Base-by-base conservation (phyloP, 2,113 vertebrate genomes). In the Oncorhynchus tshawytscha region DNA sequence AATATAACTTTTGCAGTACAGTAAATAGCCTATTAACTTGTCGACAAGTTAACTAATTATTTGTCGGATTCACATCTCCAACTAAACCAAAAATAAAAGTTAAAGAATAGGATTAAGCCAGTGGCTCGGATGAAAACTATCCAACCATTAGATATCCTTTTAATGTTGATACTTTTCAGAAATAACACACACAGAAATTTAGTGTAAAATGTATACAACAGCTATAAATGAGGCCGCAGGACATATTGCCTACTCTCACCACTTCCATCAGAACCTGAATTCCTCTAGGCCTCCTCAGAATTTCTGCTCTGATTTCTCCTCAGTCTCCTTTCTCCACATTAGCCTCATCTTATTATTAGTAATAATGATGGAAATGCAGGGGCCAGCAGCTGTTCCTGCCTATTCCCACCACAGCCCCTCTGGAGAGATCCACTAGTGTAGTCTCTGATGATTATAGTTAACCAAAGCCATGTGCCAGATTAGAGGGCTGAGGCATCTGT, bases 331-430 rank as follows among this genome's bases (percentile, higher is more conserved):
- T 22, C 24, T 48, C 3, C 67, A n/a, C 20, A 69, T 73, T 54
- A 67, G 57, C 54, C 68, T 12, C 29, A 2, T 85, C n/a, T 72
- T 34, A n/a, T 11, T 66, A 67, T 72, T 67, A 45, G 74, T 72
- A 76, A 77, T 71, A 45, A 31, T 72, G 62, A 81, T 45, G 9
- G 9, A 45, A 81, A 68, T 81, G 57, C 70, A 81, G 2, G 60
- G 18, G 27, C 49, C 66, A 70, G 76, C 74, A 85, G 84, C 86
- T 80, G 85, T 27, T n/a, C 74, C 77, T 70, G 75, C 81, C 82
- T 72, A 11, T 45, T 45, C 39, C 39, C 39, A 9, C 39, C 39
- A 45, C 39, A 45, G 9, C 39, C 39, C 8, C 39, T 11, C 16
- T n/a, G 18, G 22, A 73, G 64, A 73, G 64, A 73, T 45, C 34